Evolutionary conservation across 2,888 invertebrate species (phyloP), one percentile per base, ranked within the genome.

Genomic region (Hirtodrosophila duncani): DNA sequence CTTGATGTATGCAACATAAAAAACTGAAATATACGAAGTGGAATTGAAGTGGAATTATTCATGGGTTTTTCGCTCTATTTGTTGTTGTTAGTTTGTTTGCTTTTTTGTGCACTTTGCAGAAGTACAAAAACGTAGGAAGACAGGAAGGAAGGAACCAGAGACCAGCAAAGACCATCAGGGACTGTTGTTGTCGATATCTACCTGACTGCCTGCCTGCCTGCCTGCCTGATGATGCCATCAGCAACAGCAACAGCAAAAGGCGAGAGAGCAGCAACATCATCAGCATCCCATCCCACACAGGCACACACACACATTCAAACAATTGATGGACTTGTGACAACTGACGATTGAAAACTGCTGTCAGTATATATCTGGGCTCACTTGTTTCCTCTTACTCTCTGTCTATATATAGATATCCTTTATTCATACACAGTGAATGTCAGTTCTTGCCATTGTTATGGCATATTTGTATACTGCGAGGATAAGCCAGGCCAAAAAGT

Each of bases 21-120:
- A 75, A 72, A n/a, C n/a, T 75, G 68, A 72, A 72, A 72, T 75
- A 71, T 61, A 74, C 72, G 80, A 74, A 70, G 80, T 75, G 80
- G 51, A 67, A 79, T 71, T 79, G 80, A 80, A 80, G 67, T 74
- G 68, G 79, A 83, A 82, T 82, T 82, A 82, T 82, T 82, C 82
- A 82, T 82, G 70, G 77, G 64, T 64, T 65, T 81, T 69, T 62
- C 18, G 13, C 6, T 9, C n/a, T n/a, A n/a, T n/a, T n/a, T n/a
- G n/a, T n/a, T n/a, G n/a, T n/a, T n/a, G n/a, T n/a, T n/a, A n/a
- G n/a, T n/a, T n/a, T n/a, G n/a, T n/a, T n/a, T n/a, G n/a, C n/a
- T n/a, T n/a, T n/a, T n/a, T n/a, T n/a, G n/a, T n/a, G n/a, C n/a
- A n/a, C n/a, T n/a, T n/a, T n/a, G 23, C 3, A 3, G 6, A 11